A percentile compares a stretch with the other conserved stretches of the same genome.
phyloP scores from a whole-genome alignment of 2,888 invertebrate species.

The Lycaena phlaeas region DNA sequence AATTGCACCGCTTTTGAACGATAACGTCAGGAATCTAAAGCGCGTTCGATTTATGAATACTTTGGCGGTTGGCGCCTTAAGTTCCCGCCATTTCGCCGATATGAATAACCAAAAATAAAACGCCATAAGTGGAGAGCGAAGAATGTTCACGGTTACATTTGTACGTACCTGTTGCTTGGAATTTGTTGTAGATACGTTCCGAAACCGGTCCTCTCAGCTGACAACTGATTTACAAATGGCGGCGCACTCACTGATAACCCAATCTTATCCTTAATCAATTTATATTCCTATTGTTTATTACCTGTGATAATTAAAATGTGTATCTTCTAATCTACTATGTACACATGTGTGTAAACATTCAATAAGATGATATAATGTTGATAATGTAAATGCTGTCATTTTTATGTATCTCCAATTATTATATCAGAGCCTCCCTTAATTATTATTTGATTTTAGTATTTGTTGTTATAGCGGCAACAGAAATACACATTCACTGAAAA shows the following conservation, averaged over 20 bases:
- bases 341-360: too few relatives aligned
- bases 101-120: constrained; percentile 33
- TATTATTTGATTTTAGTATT: too few relatives aligned
- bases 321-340: neutral
- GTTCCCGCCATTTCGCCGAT: constrained; percentile 26
- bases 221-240: constrained; percentile 41
- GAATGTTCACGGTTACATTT: constrained; percentile 39
- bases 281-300: constrained; percentile 19
- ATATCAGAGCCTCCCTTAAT: too few relatives aligned
- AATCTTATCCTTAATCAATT: constrained; percentile 26
- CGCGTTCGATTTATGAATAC: constrained; percentile 4
- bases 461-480: too few relatives aligned
- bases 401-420: too few relatives aligned
- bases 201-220: constrained; percentile 62
- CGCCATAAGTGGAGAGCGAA: constrained; percentile 24
- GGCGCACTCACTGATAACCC: constrained; percentile 36
- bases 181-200: constrained; percentile 37
- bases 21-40: too few relatives aligned
- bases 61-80: constrained; percentile 26
- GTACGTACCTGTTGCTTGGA: constrained; percentile 51
- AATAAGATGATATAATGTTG: too few relatives aligned
- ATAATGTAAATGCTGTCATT: too few relatives aligned
- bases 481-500: too few relatives aligned
- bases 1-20: too few relatives aligned
- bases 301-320: constrained; percentile 2